A percentile compares a stretch with the other conserved stretches of the same genome.
Evolutionary conservation across 2,113 vertebrate genomes (phyloP).

Genomic region (Gymnogyps californianus): DNA sequence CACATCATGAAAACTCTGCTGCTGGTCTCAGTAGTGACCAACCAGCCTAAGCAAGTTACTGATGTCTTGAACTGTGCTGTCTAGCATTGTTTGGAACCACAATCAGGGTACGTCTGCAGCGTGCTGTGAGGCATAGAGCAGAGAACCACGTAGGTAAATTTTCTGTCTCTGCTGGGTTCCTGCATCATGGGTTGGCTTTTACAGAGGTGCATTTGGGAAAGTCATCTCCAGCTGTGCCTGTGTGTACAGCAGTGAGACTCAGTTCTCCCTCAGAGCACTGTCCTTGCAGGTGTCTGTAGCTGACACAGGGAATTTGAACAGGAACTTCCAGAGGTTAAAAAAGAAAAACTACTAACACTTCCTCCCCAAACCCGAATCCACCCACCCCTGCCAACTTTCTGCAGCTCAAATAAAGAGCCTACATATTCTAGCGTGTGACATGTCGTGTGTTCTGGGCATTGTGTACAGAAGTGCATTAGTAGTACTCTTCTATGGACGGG

Average conservation of each 20-base stretch:
- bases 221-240: background rate
- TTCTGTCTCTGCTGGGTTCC: background rate
- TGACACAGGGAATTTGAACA: background rate
- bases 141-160: background rate
- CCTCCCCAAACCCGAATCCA: background rate
- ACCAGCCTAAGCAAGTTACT: background rate
- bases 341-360: background rate
- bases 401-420: background rate
- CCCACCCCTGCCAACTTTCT: background rate
- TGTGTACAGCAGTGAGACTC: background rate
- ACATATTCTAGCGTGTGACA: background rate
- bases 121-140: rapidly evolving
- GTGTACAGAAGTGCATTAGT: background rate
- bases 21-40: background rate
- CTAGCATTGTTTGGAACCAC: background rate
- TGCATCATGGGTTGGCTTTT: background rate
- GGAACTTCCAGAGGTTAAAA: background rate
- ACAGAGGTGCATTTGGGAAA: background rate
- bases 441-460: background rate
- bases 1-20: background rate
- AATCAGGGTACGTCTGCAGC: background rate
- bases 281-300: background rate
- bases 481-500: rapidly evolving
- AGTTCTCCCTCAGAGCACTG: background rate
- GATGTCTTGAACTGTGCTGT: background rate